Evolutionary conservation across 2,888 invertebrate genomes (phyloP).

Genomic region (Metopia argyrocephala): DNA sequence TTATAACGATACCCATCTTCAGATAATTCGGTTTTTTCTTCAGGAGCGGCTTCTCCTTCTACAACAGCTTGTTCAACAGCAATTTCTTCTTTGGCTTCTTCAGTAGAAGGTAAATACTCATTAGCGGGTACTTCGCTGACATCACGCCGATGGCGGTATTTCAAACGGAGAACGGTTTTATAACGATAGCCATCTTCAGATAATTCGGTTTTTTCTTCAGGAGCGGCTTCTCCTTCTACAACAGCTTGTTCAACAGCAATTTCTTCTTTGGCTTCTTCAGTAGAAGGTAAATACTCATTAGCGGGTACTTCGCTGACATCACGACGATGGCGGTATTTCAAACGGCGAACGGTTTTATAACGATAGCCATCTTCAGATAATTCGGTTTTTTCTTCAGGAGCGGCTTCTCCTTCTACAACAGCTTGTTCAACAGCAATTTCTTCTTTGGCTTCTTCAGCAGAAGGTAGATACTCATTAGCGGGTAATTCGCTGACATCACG

Average conservation of each 20-base stretch:
- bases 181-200: slow-evolving; percentile 52
- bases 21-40: slow-evolving; percentile 50
- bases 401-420: slow-evolving; percentile 57
- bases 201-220: slow-evolving; percentile 28
- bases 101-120: slow-evolving; percentile 55
- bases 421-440: slow-evolving; percentile 16
- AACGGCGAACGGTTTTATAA: slow-evolving; percentile 74
- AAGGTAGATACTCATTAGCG: slow-evolving; percentile 70
- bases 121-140: slow-evolving; percentile 67
- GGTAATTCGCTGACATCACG: slow-evolving; percentile 69
- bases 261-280: slow-evolving; percentile 37
- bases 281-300: slow-evolving; percentile 71
- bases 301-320: slow-evolving; percentile 68
- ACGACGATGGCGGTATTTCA: slow-evolving; percentile 65
- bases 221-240: slow-evolving; percentile 12
- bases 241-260: too few species aligned
- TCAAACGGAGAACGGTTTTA: slow-evolving; percentile 45
- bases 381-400: slow-evolving; percentile 52
- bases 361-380: slow-evolving; percentile 74
- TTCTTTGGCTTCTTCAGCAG: slow-evolving; percentile 46
- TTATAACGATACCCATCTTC: slow-evolving; percentile 67
- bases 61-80: slow-evolving; percentile 47
- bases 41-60: slow-evolving; percentile 53
- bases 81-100: slow-evolving; percentile 55
- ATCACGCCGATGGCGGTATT: slow-evolving; percentile 66